A percentile compares a stretch with the other conserved stretches of the same genome.
phyloP scores from a whole-genome alignment of 2,888 invertebrate species.

The Agriopis marginaria region DNA sequence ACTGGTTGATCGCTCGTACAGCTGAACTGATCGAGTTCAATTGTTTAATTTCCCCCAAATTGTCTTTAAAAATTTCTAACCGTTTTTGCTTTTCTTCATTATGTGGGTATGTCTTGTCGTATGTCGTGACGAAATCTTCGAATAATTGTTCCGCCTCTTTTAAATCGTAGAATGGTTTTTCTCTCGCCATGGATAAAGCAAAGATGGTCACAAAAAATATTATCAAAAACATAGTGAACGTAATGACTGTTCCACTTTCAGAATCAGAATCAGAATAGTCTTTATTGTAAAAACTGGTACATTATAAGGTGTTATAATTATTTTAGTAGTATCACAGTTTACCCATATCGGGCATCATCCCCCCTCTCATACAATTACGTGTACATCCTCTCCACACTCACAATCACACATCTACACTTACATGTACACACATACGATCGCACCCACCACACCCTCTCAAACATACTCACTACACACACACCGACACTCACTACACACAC shows the following conservation, averaged over 20 bases:
- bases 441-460: too few species aligned
- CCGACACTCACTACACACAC: too few species aligned
- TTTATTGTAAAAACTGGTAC: too few species aligned
- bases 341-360: too few species aligned
- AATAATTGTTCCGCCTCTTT: neutral
- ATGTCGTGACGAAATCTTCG: neutral
- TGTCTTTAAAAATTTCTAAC: neutral
- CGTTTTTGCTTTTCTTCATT: neutral
- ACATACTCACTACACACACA: too few species aligned
- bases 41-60: neutral
- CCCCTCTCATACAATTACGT: too few species aligned
- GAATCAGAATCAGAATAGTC: too few species aligned
- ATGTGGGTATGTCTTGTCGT: neutral
- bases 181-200: neutral
- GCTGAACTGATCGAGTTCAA: neutral
- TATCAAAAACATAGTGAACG: neutral
- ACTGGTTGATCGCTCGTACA: neutral
- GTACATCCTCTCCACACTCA: too few species aligned
- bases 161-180: neutral
- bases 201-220: neutral
- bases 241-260: neutral
- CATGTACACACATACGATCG: too few species aligned
- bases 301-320: too few species aligned
- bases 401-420: too few species aligned
- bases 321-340: too few species aligned